These are phyloP conservation scores for Oeneis ivallda DNA, from an alignment of 2,888 invertebrate species.

Conservation along the genomic window DNA sequence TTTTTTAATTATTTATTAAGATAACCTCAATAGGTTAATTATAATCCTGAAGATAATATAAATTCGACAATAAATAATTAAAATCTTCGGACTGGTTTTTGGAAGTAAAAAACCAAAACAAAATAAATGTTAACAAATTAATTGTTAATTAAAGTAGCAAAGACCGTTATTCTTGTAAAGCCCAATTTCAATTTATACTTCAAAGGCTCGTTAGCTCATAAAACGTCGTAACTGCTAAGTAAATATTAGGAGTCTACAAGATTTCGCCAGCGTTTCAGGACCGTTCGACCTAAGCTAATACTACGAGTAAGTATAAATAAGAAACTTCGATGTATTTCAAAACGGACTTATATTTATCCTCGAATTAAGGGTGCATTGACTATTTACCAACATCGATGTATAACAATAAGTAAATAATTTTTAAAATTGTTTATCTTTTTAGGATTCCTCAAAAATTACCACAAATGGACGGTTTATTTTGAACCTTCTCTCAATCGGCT, in stretches of 20 bases:
- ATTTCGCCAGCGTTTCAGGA: background rate
- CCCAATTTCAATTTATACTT: constrained; percentile 5
- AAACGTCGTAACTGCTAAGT: constrained; percentile 6
- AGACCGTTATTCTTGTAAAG: constrained; percentile 7
- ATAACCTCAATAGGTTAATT: too few relatives aligned
- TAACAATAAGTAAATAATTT: too few relatives aligned
- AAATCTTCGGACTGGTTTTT: background rate
- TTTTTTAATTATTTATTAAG: too few relatives aligned
- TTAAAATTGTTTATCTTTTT: too few relatives aligned
- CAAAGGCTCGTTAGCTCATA: constrained; percentile 13
- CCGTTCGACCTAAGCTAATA: constrained; percentile 5
- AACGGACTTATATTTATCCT: background rate
- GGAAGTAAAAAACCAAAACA: constrained; percentile 11
- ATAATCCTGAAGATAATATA: too few relatives aligned
- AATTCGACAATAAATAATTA: background rate
- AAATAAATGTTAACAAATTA: constrained; percentile 2
- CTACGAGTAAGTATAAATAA: too few relatives aligned
- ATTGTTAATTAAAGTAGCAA: constrained; percentile 1
- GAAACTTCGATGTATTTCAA: background rate
- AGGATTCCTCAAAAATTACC: too few relatives aligned
- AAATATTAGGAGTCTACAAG: constrained; percentile 2
- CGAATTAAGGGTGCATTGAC: background rate
- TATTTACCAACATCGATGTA: too few relatives aligned
- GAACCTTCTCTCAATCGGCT: too few relatives aligned
- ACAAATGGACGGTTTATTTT: too few relatives aligned